Base-by-base conservation (phyloP, 2,888 invertebrate species). In the Nemapogon koenigi region DNA sequence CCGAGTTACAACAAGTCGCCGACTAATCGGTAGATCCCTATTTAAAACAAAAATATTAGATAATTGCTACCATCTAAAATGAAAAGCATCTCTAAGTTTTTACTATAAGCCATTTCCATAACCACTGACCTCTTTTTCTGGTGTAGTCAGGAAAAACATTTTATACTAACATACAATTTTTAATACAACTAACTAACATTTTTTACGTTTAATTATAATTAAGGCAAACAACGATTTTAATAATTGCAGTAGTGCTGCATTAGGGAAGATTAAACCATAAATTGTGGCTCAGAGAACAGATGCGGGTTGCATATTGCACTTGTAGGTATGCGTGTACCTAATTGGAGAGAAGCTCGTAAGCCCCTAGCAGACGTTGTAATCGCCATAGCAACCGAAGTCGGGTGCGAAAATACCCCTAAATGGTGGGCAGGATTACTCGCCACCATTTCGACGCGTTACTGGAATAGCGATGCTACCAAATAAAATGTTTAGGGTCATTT, bases 401-500 rank as follows among this genome's bases (percentile, higher is more conserved):
- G 60, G 63, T 59, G 63, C 56, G 59, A 68, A 63, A 65, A 62
- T 62, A 64, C 66, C 67, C 68, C 60, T 61, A 66, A 70, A 73
- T 66, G 64, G 63, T 55, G 54, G 66, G 59, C 61, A 64, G 69
- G 72, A 76, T 78, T 79, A 72, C 71, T 73, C 66, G 58, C 58
- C 56, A 59, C 62, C 59, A 64, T 67, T 62, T 57, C 55, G 53
- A 51, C 58, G 53, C 68, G 68, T 70, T 66, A 67, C 60, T 56
- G 62, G 65, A 66, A 69, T 67, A 67, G 70, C 64, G 59, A 65
- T 61, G 65, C 64, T 66, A 62, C 68, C 59, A 71, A 75, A 76
- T 73, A 75, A 78, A 78, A 75, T 76, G 75, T 76, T 75, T 73
- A 76, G 70, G 75, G 75, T 69, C 70, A 73, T 76, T 76, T 62